Evolutionary conservation across 2,888 invertebrate species (phyloP), one percentile per base, ranked within the genome.

Genomic region (Erannis defoliaria): DNA sequence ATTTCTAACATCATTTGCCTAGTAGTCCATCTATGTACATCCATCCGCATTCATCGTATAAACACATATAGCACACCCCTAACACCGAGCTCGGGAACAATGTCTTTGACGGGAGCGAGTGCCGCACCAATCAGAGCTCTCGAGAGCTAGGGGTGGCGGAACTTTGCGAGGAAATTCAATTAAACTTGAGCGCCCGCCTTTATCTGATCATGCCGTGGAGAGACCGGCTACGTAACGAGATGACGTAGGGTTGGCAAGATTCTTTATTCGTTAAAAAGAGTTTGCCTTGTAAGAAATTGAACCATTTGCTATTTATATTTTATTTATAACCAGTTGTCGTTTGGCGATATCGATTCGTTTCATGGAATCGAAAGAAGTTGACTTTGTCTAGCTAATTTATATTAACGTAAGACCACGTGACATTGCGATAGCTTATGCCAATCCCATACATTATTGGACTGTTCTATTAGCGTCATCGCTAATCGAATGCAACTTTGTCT

Each of bases 161-260:
- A 91, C 90, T 92, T 91, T 89, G 85, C 77, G 83, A 82, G 86
- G 82, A 79, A 84, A 90, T 91, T 91, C 92, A 92, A 92, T 92
- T 92, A 91, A 92, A 92, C 90, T 92, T 91, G 89, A 86, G 86
- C 89, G 84, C 84, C 89, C 87, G 80, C 88, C 84, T 86, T 90
- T 90, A 90, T 92, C 92, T 89, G 92, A 90, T 92, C 82, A 80
- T 84, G 84, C 88, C 86, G 85, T 83, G 62, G 62, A 84, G 89
- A 89, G 87, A 81, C 76, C 76, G 75, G 85, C 80, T 81, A 81
- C 89, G 89, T 90, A 88, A 89, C 90, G 86, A 89, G 84, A 81
- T 80, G 72, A 16, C 18, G 12, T 75, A 90, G 90, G 91, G 91
- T 55, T 90, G 82, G 1, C 54, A 18, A 12, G 3, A 5, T 19